Base-by-base conservation (phyloP, 2,888 invertebrate species). In the Sialis lutaria region DNA sequence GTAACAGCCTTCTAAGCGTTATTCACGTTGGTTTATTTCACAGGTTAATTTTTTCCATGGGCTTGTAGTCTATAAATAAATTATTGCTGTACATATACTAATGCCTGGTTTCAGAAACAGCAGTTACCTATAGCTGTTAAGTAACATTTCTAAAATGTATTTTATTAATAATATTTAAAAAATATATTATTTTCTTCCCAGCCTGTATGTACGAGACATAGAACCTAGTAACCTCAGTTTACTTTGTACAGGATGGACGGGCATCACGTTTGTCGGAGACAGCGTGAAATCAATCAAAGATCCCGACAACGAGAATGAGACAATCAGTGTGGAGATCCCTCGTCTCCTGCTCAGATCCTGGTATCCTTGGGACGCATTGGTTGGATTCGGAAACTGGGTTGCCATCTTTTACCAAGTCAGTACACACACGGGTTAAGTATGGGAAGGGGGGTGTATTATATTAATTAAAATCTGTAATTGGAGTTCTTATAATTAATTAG, bases 181-280 rank as follows among this genome's bases (percentile, higher is more conserved):
- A 22, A 22, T 2, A 22, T 2, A 4, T 22, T 22, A 2, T 22
- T 22, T 22, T 22, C 22, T 22, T 2, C 22, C 4, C 22, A 22
- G 2, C 4, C 22, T 22, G 22, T 22, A 22, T 22, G 22, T 22
- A 22, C 22, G 22, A 2, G 22, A 22, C 22, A 22, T 22, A 22
- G 22, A 22, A 22, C 22, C 22, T 22, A 2, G 22, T 22, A 22
- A 22, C 22, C 4, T 22, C 22, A 2, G 22, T 22, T 22, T 22
- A 37, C 39, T 37, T 45, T 7, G 31, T 45, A 39, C 51, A 77
- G 81, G 78, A 46, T 88, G 88, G 88, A 75, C 82, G 1, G 77
- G 76, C 1, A 72, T 87, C 10, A 88, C 87, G 0, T 87, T 88
- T 67, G 75, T 86, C 50, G 87, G 82, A 0, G 83, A 85, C 10